Evolutionary conservation across 2,113 vertebrate species (phyloP), one percentile per base, ranked within the genome.

Genomic region (Myotis brandtii): DNA sequence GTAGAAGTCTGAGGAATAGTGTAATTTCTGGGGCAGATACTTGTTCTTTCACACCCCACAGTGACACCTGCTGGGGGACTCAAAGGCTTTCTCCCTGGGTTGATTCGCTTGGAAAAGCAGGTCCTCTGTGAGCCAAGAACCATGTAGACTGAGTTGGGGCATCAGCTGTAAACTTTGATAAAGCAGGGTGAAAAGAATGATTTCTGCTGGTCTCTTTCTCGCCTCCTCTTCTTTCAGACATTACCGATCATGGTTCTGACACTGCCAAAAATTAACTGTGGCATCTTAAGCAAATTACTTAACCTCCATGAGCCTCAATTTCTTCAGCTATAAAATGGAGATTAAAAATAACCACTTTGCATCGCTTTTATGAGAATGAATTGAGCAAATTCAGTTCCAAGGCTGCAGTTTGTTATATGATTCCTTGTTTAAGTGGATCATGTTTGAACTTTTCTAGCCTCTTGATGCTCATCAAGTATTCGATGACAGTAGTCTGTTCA

Each of bases 261-360:
- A 69, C 27, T 70, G 62, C n/a, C 72, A 37, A 16, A 95, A 94
- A 91, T 88, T 89, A 81, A 82, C 69, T 87, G 14, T 94, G 87
- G 37, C 80, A 87, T 76, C 76, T 84, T 84, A 86, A 94, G 23
- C 66, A 84, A 89, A 81, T 89, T 67, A 83, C n/a, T 85, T 91
- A 88, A 93, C 80, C n/a, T 80, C 52, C 56, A 0, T 32, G 23
- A 34, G 32, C 34, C 76, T 88, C 54, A 54, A 46, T 77, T 82
- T 96, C 77, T 81, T 92, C n/a, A 80, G 30, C 70, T 95, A 56
- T 81, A 86, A 92, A 87, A 79, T 79, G 21, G 37, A 86, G 37
- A 83, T 56, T 85, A 94, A 87, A 89, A 93, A 90, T 81, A 93
- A 86, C n/a, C 43, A 48, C 66, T 84, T 88, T 56, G 20, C 25